phyloP scores from a whole-genome alignment of 2,113 vertebrate genomes.

The Gadus chalcogrammus region DNA sequence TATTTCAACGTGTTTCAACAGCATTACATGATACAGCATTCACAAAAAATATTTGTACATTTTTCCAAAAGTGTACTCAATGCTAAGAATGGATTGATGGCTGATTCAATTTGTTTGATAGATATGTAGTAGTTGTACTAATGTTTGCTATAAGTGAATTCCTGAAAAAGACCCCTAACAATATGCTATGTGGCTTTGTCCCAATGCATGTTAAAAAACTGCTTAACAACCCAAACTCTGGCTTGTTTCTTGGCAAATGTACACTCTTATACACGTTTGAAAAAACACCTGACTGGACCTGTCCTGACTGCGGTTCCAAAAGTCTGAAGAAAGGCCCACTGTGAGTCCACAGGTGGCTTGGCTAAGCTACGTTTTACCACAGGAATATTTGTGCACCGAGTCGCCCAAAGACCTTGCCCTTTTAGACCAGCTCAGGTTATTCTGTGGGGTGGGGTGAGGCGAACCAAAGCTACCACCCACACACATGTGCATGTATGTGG shows the following conservation, averaged over 20 bases:
- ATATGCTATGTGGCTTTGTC: neutral
- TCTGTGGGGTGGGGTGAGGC: conserved; percentile 7
- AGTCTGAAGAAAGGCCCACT: conserved; percentile 37
- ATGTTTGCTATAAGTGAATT: neutral
- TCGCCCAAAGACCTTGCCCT: neutral
- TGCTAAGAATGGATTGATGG: neutral
- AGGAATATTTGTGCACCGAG: conserved; percentile 17
- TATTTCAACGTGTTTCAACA: conserved; percentile 36
- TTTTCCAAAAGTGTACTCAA: neutral
- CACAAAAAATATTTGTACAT: conserved; percentile 20
- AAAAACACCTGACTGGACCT: conserved; percentile 28
- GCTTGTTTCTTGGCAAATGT: conserved; percentile 12
- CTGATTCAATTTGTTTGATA: conserved; percentile 4
- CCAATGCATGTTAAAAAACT: no score
- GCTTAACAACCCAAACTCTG: neutral
- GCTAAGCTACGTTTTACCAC: conserved; percentile 31
- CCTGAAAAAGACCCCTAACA: neutral
- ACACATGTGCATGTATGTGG: conserved; percentile 29
- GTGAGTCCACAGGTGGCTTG: conserved; percentile 39
- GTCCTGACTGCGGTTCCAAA: conserved; percentile 14
- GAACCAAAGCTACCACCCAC: neutral
- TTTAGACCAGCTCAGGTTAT: conserved; percentile 6
- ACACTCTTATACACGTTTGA: conserved; percentile 8
- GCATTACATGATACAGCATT: conserved; percentile 21
- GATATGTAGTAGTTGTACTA: conserved; percentile 27